Evolutionary conservation across 2,113 vertebrate genomes (phyloP), one percentile per base, ranked within the genome.

Genomic region (Recurvirostra avosetta): DNA sequence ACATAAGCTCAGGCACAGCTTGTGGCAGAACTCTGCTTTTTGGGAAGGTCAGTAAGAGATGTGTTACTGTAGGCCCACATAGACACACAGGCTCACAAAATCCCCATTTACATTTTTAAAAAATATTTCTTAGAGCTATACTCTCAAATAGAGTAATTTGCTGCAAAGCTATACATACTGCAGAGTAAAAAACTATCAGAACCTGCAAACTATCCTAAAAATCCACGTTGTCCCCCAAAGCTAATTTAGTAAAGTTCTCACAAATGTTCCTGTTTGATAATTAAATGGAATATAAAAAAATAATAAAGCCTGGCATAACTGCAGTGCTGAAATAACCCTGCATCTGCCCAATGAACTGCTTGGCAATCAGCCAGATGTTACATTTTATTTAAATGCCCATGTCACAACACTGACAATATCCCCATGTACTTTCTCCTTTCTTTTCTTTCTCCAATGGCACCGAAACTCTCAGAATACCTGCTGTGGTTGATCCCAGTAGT

Each of bases 351-450:
- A 67, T 1, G 15, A 93, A 80, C 45, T 86, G 45, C 63, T 52
- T 92, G 92, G 79, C 90, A 90, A 92, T 88, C 56, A 86, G 82
- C 63, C 94, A 96, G 88, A 81, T 78, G 50, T 55, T 84, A 30
- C n/a, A 56, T 92, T 94, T 93, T 92, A 92, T 93, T 91, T 96
- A 59, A 95, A 74, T 62, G 56, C 12, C 12, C 0, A 0, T 52
- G 21, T 40, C 30, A 59, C 56, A 84, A 59, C 53, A 41, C 7
- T 58, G 40, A 70, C 27, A 88, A 61, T 6, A 78, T 11, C 22
- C 12, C 19, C 0, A 0, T 5, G 34, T 32, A 72, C 10, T 8
- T 4, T 41, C 52, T 71, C n/a, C 22, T 68, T 75, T 16, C 49
- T 68, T 84, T 67, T 56, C 17, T 38, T 40, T 36, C 75, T 66